phyloP scores from a whole-genome alignment of 2,888 invertebrate genomes.

The Dioctria linearis region DNA sequence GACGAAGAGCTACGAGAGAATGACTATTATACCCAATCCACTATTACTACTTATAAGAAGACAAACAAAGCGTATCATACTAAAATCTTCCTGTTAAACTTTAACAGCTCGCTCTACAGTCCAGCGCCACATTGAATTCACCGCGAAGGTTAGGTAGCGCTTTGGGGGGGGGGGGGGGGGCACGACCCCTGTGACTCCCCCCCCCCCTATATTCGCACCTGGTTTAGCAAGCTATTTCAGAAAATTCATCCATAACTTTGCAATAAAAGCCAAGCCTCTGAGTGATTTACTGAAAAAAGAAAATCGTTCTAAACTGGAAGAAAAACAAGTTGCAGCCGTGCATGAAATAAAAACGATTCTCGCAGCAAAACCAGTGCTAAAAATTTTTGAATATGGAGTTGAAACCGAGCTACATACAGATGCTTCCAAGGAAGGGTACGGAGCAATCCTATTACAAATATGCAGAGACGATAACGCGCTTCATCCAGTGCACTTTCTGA shows the following conservation, averaged over 20 bases:
- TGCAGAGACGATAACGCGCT: slow-evolving; percentile 31
- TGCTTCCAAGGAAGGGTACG: slow-evolving; percentile 21
- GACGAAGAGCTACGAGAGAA: too few species aligned
- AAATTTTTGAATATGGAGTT: slow-evolving; percentile 51
- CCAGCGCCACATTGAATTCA: too few species aligned
- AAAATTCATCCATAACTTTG: slow-evolving; percentile 47
- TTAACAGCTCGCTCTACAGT: too few species aligned
- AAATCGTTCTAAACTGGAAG: neutral
- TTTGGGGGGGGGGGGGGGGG: too few species aligned
- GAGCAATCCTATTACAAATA: slow-evolving; percentile 57
- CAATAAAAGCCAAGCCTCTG: slow-evolving; percentile 30
- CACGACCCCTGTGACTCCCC: too few species aligned
- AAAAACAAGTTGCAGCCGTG: neutral
- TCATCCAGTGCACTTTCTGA: slow-evolving; percentile 55
- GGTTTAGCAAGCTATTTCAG: slow-evolving; percentile 50
- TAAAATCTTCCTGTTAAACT: too few species aligned
- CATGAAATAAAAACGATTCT: neutral
- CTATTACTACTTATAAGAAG: too few species aligned
- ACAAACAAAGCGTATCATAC: too few species aligned
- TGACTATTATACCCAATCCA: too few species aligned
- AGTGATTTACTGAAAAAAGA: slow-evolving; percentile 13
- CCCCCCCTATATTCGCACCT: too few species aligned
- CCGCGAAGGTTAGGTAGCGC: too few species aligned
- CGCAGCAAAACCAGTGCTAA: slow-evolving; percentile 30
- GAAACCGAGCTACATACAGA: slow-evolving; percentile 53